Evolutionary conservation across 2,797 vertebrate species (phyloP).

Genomic region (Tympanoctomys barrerae): DNA sequence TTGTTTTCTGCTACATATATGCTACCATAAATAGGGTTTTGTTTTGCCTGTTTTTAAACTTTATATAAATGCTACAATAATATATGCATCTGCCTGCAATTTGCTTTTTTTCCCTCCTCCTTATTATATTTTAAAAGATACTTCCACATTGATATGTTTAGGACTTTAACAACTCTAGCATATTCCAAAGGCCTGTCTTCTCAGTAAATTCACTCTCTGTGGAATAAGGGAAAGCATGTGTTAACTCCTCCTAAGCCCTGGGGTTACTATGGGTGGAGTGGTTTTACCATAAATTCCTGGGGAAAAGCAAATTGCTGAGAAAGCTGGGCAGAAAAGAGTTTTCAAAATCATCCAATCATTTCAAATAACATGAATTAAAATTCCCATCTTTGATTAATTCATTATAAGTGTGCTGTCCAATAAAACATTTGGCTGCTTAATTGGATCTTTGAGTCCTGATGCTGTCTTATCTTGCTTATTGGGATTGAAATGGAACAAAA

Average conservation of each 20-base stretch:
- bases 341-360: background rate
- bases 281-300: background rate
- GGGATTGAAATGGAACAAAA: background rate
- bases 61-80: background rate
- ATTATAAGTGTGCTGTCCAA: background rate
- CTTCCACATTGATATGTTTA: background rate
- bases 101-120: background rate
- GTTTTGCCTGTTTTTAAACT: slow-evolving; percentile 20
- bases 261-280: background rate
- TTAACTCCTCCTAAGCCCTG: background rate
- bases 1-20: background rate
- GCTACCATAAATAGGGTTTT: background rate
- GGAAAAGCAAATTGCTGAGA: background rate
- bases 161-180: background rate
- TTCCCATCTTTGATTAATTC: slow-evolving; percentile 2
- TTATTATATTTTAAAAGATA: slow-evolving; percentile 1
- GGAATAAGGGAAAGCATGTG: background rate
- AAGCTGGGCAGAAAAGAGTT: background rate
- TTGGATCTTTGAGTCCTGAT: background rate
- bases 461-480: background rate
- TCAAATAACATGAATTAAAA: slow-evolving; percentile 16
- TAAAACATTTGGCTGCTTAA: background rate
- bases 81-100: background rate
- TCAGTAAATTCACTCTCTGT: background rate
- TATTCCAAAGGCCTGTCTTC: background rate